phyloP scores from a whole-genome alignment of 2,888 invertebrate genomes.

The Germaria angustata region DNA sequence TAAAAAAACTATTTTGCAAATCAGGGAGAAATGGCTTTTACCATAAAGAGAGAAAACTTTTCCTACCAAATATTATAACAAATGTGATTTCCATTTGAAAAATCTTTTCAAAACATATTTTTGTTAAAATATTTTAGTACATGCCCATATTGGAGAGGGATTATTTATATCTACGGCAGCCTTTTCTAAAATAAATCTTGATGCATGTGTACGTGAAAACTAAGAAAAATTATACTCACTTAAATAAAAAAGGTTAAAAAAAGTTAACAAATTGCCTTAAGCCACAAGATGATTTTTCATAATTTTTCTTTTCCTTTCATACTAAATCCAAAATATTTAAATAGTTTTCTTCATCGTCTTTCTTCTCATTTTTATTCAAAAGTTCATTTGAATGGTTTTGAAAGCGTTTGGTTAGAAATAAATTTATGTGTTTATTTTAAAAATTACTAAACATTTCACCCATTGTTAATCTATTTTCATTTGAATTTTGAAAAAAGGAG shows the following conservation, averaged over 20 bases:
- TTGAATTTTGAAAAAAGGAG: too few species aligned
- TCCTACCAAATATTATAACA: not conserved
- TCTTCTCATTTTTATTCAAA: conserved; percentile 35
- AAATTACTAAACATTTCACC: too few species aligned
- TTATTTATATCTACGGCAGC: conserved; percentile 35
- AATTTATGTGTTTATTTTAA: not conserved
- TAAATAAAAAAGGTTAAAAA: not conserved
- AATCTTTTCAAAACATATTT: not conserved
- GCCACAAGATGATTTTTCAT: conserved; percentile 29
- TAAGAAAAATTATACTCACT: conserved; percentile 5
- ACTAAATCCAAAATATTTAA: not conserved
- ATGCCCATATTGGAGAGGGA: not conserved
- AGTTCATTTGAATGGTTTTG: conserved; percentile 54
- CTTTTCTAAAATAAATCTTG: conserved; percentile 13
- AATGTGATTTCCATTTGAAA: not conserved
- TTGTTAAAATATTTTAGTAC: not conserved
- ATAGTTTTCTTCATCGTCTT: conserved; percentile 19
- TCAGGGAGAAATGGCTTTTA: too few species aligned
- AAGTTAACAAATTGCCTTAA: conserved; percentile 50
- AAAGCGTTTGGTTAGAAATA: conserved; percentile 11
- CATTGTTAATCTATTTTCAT: too few species aligned
- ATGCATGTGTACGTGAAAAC: not conserved
- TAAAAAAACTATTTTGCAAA: too few species aligned
- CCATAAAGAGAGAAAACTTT: not conserved
- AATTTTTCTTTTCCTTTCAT: conserved; percentile 37